Evolutionary conservation across 2,888 invertebrate species (phyloP).

Genomic region (Imbricaverruca yamaguchii): DNA sequence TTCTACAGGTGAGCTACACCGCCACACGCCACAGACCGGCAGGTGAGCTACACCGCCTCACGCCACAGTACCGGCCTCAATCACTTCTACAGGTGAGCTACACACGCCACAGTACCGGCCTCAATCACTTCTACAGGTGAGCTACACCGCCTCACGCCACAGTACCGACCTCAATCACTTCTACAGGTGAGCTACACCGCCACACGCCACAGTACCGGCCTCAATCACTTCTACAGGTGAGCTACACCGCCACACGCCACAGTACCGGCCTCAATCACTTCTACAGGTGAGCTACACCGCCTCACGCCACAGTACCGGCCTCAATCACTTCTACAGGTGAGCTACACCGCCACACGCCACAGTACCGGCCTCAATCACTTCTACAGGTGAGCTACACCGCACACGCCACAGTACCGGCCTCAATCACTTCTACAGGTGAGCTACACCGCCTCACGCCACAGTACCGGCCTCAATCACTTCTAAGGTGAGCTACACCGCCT

Average conservation of each 20-base stretch:
- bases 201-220: conserved; percentile 59
- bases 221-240: conserved; percentile 93
- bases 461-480: conserved; percentile 90
- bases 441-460: too few relatives aligned
- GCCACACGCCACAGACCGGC: conserved; percentile 56
- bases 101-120: conserved; percentile 59
- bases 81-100: conserved; percentile 82
- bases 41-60: too few relatives aligned
- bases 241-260: too few relatives aligned
- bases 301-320: conserved; percentile 59
- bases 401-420: conserved; percentile 63
- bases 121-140: conserved; percentile 93
- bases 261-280: conserved; percentile 92
- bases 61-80: too few relatives aligned
- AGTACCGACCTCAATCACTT: conserved; percentile 92
- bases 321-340: conserved; percentile 93
- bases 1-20: conserved; percentile 71
- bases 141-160: too few relatives aligned
- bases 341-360: too few relatives aligned
- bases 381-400: conserved; percentile 61
- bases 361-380: conserved; percentile 92
- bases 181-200: conserved; percentile 61
- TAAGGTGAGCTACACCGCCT: conserved; percentile 60
- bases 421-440: conserved; percentile 89
- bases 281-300: conserved; percentile 61